Base-by-base conservation (phyloP, 1,140 invertebrate genomes). In the Semibalanus balanoides region DNA sequence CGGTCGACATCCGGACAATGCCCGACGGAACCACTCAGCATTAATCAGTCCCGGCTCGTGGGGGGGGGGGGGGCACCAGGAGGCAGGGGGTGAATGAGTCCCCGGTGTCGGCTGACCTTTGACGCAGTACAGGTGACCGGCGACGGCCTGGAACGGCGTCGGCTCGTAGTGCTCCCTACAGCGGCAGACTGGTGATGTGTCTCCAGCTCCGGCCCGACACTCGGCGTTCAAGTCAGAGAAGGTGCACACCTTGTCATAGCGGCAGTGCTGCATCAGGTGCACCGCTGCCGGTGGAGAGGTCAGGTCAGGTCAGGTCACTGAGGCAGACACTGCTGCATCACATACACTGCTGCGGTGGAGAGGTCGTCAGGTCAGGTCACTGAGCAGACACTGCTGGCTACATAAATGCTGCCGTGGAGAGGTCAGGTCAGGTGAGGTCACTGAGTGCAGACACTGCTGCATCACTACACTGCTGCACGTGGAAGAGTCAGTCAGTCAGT, bases 101-200 rank as follows among this genome's bases (percentile, higher is more conserved):
- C 9, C 51, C 51, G 74, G 28, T 14, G 74, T 30, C 27, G 40
- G 35, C 79, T 82, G 83, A 93, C 92, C 92, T 89, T 91, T 89
- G 77, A 91, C 91, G 83, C 92, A 94, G 83, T 93, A 93, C 77
- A 90, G 84, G 79, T 88, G 88, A 80, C 89, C 89, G 78, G 88
- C 89, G 71, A 90, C 90, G 81, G 89, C 88, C 77, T 88, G 88
- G 79, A 92, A 86, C 78, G 88, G 87, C 31, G 92, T 91, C 79
- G 86, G 89, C 84, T 93, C 91, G 83, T 89, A 93, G 71, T 92
- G 91, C 73, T 85, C 83, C 81, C 89, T 88, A 84, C 92, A 93
- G 82, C 92, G 90, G 83, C 92, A 94, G 79, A 92, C 88, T 43
- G 92, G 83, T 25, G 51, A 19, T 3, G 22, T 7, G 51, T 64